Percentiles rank a stretch among this genome's conserved stretches.
Evolutionary conservation across 2,113 vertebrate genomes (phyloP).

Genomic region (Engraulis encrasicolus): DNA sequence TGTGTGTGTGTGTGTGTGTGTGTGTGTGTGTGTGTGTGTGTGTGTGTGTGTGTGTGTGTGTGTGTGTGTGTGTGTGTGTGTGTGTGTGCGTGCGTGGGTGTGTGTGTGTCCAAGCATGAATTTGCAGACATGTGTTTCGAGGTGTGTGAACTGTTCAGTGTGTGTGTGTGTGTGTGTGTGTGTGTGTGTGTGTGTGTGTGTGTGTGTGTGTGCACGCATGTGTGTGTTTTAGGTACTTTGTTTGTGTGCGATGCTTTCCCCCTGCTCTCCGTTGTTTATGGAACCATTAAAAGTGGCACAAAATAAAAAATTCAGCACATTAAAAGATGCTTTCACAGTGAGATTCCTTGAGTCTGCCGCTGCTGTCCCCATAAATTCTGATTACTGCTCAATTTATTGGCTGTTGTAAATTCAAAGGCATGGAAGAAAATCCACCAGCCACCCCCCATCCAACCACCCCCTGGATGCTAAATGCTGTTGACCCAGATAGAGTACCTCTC

Average conservation of each 20-base stretch:
- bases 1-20: not conserved
- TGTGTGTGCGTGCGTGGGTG: not conserved
- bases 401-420: not conserved
- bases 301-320: slow-evolving; percentile 28
- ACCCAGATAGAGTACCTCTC: slow-evolving; percentile 54
- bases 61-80: not conserved
- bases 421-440: not conserved
- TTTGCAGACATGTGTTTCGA: too few species aligned
- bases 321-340: slow-evolving; percentile 26
- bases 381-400: slow-evolving; percentile 12
- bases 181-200: not conserved
- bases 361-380: slow-evolving; percentile 29
- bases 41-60: not conserved
- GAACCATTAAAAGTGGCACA: slow-evolving; percentile 28
- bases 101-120: too few species aligned
- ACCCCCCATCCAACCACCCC: too few species aligned
- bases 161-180: not conserved
- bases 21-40: not conserved
- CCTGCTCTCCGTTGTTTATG: slow-evolving; percentile 19
- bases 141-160: not conserved
- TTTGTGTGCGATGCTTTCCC: slow-evolving; percentile 11
- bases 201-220: not conserved
- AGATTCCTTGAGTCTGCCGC: slow-evolving; percentile 32
- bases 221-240: not conserved
- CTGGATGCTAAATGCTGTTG: slow-evolving; percentile 20